Evolutionary conservation across 2,797 vertebrate species (phyloP).

Genomic region (Falco naumanni): DNA sequence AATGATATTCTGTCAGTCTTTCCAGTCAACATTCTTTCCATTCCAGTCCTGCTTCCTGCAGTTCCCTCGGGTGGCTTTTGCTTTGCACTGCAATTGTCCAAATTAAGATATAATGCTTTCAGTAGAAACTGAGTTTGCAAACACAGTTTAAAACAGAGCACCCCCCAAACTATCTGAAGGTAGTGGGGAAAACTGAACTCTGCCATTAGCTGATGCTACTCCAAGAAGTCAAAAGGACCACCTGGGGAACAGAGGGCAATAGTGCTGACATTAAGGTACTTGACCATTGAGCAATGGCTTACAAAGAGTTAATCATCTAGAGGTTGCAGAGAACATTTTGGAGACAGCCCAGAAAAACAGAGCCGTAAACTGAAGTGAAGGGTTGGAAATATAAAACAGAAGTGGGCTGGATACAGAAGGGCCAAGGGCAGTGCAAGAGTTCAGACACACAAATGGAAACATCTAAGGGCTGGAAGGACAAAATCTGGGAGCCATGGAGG

Average conservation of each 20-base stretch:
- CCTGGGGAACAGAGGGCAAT: not conserved
- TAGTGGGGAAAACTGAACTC: not conserved
- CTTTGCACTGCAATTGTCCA: not conserved
- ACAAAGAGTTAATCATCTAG: slow-evolving; percentile 5
- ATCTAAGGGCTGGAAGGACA: not conserved
- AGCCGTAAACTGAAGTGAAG: not conserved
- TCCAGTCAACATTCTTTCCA: slow-evolving; percentile 46
- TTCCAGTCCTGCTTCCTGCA: slow-evolving; percentile 29
- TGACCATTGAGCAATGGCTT: not conserved
- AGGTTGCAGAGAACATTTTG: not conserved
- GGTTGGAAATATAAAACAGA: not conserved
- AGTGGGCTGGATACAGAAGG: not conserved
- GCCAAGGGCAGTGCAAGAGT: not conserved
- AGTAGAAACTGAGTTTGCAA: not conserved
- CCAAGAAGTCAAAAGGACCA: not conserved
- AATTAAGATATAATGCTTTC: not conserved
- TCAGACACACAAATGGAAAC: not conserved
- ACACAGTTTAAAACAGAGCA: not conserved
- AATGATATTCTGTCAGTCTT: not conserved
- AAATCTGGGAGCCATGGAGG: not conserved
- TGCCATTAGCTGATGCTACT: not conserved
- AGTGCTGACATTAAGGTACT: not conserved
- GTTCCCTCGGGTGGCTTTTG: not conserved
- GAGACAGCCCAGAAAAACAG: not conserved
- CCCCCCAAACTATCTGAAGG: not conserved